phyloP scores from a whole-genome alignment of 2,797 vertebrate species.

The Melanotaenia maccullochi region DNA sequence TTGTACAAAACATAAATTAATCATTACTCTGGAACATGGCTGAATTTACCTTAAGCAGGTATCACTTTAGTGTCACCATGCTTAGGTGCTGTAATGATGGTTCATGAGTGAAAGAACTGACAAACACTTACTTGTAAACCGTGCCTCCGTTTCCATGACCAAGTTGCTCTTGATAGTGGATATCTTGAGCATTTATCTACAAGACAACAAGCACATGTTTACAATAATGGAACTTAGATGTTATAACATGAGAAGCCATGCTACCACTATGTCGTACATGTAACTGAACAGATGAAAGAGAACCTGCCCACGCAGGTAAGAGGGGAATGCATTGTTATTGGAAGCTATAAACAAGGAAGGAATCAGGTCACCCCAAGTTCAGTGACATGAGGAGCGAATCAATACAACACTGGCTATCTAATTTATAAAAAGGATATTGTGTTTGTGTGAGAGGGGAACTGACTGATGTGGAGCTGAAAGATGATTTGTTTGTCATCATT shows the following conservation, averaged over 20 bases:
- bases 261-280: slow-evolving; percentile 60
- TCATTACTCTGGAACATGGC: not conserved
- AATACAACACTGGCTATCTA: slow-evolving; percentile 96
- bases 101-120: slow-evolving; percentile 1
- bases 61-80: slow-evolving; percentile 12
- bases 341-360: slow-evolving; percentile 90
- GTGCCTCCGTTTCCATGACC: slow-evolving; percentile 98
- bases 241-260: slow-evolving; percentile 35
- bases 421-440: slow-evolving; percentile 93
- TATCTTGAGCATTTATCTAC: slow-evolving; percentile 99
- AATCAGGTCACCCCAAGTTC: slow-evolving; percentile 94
- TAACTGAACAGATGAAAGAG: slow-evolving; percentile 64
- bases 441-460: slow-evolving; percentile 78
- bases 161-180: slow-evolving; percentile 96
- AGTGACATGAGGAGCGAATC: slow-evolving; percentile 87
- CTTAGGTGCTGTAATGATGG: slow-evolving; percentile 13
- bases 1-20: slow-evolving; percentile 15
- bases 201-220: slow-evolving; percentile 56
- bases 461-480: slow-evolving; percentile 94
- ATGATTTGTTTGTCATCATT: slow-evolving; percentile 91
- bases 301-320: slow-evolving; percentile 5
- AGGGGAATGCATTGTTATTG: slow-evolving; percentile 79
- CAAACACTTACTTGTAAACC: slow-evolving; percentile 94
- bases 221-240: slow-evolving; percentile 25
- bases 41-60: not conserved